A percentile compares a stretch with the other conserved stretches of the same genome.
Evolutionary conservation across 2,113 vertebrate species (phyloP).

Genomic region (Phaethon lepturus): DNA sequence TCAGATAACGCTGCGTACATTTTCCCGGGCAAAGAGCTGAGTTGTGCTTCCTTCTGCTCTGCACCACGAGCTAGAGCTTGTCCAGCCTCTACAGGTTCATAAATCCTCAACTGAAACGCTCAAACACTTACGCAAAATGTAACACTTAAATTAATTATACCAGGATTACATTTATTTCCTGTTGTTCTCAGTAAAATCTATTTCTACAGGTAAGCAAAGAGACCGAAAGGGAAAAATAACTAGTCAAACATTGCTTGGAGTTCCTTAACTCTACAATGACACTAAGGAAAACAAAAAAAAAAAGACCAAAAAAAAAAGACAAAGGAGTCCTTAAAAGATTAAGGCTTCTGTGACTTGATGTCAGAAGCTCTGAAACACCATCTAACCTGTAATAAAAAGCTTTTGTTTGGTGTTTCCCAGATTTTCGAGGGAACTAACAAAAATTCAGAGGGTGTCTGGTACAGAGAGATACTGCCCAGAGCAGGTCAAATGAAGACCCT

Average conservation of each 20-base stretch:
- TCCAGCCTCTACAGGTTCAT: background rate
- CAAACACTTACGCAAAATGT: background rate
- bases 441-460: background rate
- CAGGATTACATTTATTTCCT: background rate
- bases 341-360: background rate
- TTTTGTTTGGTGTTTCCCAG: background rate
- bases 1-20: rapidly evolving
- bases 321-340: background rate
- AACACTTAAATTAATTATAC: background rate
- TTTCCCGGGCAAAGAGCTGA: background rate
- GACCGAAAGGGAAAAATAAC: background rate
- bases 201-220: background rate
- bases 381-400: background rate
- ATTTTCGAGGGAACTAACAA: background rate
- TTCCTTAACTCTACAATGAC: background rate
- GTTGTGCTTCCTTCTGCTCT: background rate
- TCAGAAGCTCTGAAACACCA: background rate
- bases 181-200: background rate
- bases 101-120: background rate
- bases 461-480: background rate
- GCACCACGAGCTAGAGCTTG: rapidly evolving
- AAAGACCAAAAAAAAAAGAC: background rate
- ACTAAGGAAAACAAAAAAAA: background rate
- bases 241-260: background rate
- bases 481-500: background rate